Conservation (phyloP, 2,888 invertebrate genomes). For the Heliconius ethilla region DNA sequence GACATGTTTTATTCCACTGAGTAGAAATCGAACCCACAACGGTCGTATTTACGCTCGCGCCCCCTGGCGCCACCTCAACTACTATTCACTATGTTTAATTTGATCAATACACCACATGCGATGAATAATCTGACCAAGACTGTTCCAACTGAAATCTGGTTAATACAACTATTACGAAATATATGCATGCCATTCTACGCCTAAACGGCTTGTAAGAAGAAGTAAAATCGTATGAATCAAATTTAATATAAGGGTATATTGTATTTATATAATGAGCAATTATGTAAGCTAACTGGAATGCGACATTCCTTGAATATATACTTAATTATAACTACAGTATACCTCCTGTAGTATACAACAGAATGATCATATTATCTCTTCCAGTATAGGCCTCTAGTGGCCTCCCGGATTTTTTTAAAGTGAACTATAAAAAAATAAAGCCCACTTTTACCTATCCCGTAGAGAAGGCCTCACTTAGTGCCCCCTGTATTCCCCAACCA, state of each 20-base stretch:
- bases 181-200: constrained; percentile 6
- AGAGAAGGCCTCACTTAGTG: too few relatives aligned
- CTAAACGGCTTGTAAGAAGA: background rate
- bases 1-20: too few relatives aligned
- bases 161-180: background rate
- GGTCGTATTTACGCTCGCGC: too few relatives aligned
- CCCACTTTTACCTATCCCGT: too few relatives aligned
- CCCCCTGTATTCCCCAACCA: too few relatives aligned
- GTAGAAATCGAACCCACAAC: too few relatives aligned
- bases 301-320: constrained; percentile 38
- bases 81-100: background rate
- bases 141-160: constrained; percentile 7
- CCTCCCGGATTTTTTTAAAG: too few relatives aligned
- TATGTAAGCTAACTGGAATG: constrained; percentile 35
- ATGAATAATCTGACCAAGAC: background rate
- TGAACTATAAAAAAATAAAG: too few relatives aligned
- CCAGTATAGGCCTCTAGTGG: too few relatives aligned
- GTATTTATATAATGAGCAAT: constrained; percentile 37
- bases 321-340: constrained; percentile 16
- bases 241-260: background rate
- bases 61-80: too few relatives aligned
- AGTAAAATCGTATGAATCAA: constrained; percentile 15
- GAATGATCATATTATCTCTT: too few relatives aligned
- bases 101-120: background rate
- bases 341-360: background rate